phyloP scores from a whole-genome alignment of 2,113 vertebrate genomes.

The Cairina moschata region DNA sequence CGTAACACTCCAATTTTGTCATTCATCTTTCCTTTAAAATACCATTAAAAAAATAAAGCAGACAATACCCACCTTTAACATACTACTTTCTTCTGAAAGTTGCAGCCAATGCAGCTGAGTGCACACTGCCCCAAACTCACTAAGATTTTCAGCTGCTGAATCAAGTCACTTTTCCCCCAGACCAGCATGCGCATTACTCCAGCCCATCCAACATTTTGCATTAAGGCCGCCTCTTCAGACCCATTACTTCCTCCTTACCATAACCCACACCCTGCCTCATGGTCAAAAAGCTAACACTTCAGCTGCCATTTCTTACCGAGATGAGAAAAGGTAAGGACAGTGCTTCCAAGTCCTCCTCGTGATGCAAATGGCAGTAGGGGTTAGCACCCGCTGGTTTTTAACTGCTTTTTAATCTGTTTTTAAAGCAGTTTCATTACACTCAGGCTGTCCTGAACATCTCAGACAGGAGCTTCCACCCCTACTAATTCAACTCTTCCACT shows the following conservation, averaged over 20 bases:
- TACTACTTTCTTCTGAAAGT: not conserved
- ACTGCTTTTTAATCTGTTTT: not conserved
- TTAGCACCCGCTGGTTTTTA: not conserved
- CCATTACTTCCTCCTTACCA: not conserved
- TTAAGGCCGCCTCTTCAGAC: not conserved
- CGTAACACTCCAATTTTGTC: not conserved
- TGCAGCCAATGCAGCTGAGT: not conserved
- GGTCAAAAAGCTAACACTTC: not conserved
- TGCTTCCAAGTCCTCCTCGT: not conserved
- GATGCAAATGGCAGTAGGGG: not conserved
- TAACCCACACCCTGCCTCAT: not conserved
- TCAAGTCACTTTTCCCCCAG: not conserved
- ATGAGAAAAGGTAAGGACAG: rapidly evolving
- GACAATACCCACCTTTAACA: not conserved
- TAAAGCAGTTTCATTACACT: not conserved
- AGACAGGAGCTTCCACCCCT: not conserved
- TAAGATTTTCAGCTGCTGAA: not conserved
- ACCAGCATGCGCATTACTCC: not conserved
- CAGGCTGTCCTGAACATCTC: not conserved
- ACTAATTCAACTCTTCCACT: not conserved
- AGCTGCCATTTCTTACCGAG: not conserved
- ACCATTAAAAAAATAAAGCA: not conserved
- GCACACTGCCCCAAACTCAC: not conserved
- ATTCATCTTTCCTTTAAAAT: not conserved
- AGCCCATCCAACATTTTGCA: not conserved